Conservation (phyloP, 2,113 vertebrate genomes). For the Turnix velox region DNA sequence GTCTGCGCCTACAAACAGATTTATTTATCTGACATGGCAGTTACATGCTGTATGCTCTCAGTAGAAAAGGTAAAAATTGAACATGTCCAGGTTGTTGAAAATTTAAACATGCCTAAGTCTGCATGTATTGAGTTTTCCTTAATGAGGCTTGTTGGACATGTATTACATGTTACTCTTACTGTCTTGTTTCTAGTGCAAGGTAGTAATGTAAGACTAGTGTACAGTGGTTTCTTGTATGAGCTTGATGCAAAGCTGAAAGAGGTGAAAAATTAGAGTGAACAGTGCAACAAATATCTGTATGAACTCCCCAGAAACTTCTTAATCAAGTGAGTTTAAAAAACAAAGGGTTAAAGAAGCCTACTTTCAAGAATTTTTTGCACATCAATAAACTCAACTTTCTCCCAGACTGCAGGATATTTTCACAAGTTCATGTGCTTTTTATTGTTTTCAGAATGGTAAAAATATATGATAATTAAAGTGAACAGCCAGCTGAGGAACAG, state of each 20-base stretch:
- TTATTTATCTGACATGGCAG: not conserved
- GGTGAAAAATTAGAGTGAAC: not conserved
- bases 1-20: not conserved
- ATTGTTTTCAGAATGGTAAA: not conserved
- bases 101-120: not conserved
- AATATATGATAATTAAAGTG: not conserved
- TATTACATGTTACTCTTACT: not conserved
- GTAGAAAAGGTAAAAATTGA: not conserved
- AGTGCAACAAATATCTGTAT: not conserved
- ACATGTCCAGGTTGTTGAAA: not conserved
- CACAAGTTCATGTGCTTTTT: not conserved
- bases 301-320: not conserved
- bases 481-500: not conserved
- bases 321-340: not conserved
- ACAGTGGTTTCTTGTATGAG: not conserved
- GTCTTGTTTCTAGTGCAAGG: not conserved
- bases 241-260: not conserved
- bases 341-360: not conserved
- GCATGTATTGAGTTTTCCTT: not conserved
- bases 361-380: not conserved
- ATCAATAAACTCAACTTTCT: not conserved
- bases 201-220: not conserved
- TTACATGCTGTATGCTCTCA: not conserved
- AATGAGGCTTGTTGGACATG: not conserved
- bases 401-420: not conserved